A percentile compares a stretch with the other conserved stretches of the same genome.
Conservation (phyloP, 2,797 vertebrate species). For the Sebastes melanostomus region DNA sequence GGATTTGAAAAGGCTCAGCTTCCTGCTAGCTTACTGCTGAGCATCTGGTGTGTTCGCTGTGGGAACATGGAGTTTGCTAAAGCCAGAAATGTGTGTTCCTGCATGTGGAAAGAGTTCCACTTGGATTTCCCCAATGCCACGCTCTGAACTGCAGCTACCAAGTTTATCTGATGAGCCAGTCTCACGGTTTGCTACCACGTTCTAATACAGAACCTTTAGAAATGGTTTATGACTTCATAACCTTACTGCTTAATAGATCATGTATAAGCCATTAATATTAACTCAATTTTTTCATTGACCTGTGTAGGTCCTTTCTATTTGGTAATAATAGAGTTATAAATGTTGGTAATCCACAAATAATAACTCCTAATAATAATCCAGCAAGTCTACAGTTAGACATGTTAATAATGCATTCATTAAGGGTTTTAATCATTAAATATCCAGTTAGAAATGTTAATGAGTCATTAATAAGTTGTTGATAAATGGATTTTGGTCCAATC, state of each 20-base stretch:
- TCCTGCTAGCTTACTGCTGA: neutral
- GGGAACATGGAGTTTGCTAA: neutral
- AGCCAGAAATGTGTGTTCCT: neutral
- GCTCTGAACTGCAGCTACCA: neutral
- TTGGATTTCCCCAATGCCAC: neutral
- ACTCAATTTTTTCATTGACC: neutral
- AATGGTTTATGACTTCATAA: neutral
- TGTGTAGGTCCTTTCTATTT: neutral
- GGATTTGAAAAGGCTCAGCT: neutral
- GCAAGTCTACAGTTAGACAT: neutral
- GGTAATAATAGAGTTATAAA: neutral
- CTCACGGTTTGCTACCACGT: neutral
- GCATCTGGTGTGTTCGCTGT: neutral
- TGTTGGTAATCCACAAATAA: neutral
- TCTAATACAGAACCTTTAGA: neutral
- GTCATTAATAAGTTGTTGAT: neutral
- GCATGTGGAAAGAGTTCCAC: neutral
- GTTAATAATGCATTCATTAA: neutral
- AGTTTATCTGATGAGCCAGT: neutral
- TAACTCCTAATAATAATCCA: neutral
- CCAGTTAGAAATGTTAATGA: neutral
- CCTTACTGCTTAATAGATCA: neutral
- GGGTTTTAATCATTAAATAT: neutral
- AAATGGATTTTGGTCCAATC: neutral
- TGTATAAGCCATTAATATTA: neutral